phyloP scores from a whole-genome alignment of 1,140 invertebrate species.

The Teleogryllus occipitalis region DNA sequence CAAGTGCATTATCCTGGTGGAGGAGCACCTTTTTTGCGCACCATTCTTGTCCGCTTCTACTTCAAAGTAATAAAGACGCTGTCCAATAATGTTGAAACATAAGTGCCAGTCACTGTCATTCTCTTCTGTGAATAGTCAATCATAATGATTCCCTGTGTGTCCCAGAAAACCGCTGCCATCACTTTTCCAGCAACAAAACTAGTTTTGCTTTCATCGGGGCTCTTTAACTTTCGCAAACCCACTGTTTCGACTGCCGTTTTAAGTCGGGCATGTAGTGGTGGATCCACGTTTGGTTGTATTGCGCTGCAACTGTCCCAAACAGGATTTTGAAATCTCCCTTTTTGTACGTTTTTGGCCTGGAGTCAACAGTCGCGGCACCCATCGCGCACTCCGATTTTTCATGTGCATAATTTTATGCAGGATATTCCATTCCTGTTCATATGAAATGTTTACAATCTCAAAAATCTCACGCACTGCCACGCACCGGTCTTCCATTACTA shows the following conservation, averaged over 20 bases:
- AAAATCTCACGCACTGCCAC: background rate
- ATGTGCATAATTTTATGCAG: constrained; percentile 25
- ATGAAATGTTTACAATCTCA: background rate
- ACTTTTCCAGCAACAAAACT: constrained; percentile 29
- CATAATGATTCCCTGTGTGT: constrained; percentile 33
- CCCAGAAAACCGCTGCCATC: constrained; percentile 33
- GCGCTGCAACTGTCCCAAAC: constrained; percentile 23
- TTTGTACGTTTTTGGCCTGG: constrained; percentile 29
- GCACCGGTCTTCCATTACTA: background rate
- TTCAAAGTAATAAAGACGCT: constrained; percentile 24
- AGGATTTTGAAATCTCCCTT: constrained; percentile 16
- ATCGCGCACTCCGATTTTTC: constrained; percentile 29
- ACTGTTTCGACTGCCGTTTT: constrained; percentile 25
- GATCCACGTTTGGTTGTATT: constrained; percentile 25
- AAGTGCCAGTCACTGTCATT: constrained; percentile 34
- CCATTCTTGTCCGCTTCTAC: constrained; percentile 29
- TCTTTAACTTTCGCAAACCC: background rate
- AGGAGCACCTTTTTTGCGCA: constrained; percentile 35
- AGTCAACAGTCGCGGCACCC: constrained; percentile 32
- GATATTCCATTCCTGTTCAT: background rate
- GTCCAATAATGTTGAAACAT: constrained; percentile 26
- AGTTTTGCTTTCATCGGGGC: constrained; percentile 27
- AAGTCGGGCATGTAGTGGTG: constrained; percentile 23
- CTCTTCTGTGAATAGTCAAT: constrained; percentile 41
- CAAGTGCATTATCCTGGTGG: constrained; percentile 34